Percentiles rank a stretch among this genome's conserved stretches.
Evolutionary conservation across 2,113 vertebrate genomes (phyloP).

Genomic region (Coryphaenoides rupestris): DNA sequence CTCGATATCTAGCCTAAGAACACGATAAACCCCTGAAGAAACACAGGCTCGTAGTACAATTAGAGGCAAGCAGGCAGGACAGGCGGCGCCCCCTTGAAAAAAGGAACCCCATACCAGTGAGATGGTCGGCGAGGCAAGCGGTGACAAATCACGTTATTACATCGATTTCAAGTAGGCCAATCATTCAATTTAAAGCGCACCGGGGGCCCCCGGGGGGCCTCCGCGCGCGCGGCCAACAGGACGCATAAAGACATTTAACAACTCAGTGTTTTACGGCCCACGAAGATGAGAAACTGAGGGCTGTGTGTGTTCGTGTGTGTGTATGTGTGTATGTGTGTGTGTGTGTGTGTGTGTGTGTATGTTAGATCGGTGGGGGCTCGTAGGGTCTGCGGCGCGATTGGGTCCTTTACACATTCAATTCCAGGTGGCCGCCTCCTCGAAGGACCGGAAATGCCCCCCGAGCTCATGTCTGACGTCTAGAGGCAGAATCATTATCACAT

Average conservation of each 20-base stretch:
- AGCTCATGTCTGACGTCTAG: no score
- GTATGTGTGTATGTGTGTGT: neutral
- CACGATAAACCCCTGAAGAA: no score
- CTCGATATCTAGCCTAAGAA: no score
- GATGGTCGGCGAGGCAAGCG: constrained; percentile 65
- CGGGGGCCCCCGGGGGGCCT: constrained; percentile 60
- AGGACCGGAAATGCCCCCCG: no score
- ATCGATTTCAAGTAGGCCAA: constrained; percentile 77
- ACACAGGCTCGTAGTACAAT: no score
- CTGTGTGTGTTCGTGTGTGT: neutral
- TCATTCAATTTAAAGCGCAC: constrained; percentile 77
- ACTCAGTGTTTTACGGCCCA: constrained; percentile 14
- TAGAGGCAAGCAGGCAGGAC: no score
- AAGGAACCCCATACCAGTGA: constrained; percentile 59
- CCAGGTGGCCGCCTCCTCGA: no score
- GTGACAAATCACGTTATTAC: no score
- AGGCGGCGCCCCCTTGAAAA: no score
- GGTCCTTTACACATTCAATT: constrained; percentile 71
- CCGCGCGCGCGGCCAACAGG: constrained; percentile 39
- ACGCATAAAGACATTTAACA: constrained; percentile 21
- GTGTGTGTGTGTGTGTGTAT: neutral
- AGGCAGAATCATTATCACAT: no score
- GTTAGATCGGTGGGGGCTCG: neutral
- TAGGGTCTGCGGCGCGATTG: neutral
- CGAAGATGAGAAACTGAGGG: no score